Evolutionary conservation across 2,797 vertebrate species (phyloP).

Genomic region (Oryzias sinensis): DNA sequence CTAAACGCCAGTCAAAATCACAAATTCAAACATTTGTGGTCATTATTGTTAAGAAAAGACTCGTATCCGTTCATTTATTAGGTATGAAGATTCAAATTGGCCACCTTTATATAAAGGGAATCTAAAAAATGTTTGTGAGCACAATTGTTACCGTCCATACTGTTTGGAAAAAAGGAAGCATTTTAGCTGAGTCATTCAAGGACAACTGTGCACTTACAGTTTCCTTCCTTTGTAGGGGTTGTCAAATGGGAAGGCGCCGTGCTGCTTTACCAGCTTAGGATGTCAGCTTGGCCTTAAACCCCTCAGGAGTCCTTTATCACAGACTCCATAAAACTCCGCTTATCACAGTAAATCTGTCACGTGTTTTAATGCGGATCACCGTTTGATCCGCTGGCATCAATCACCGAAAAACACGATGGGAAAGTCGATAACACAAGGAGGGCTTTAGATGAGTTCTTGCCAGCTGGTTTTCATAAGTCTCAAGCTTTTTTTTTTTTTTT

Average conservation of each 20-base stretch:
- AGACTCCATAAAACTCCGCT: conserved; percentile 65
- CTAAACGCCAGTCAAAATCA: no score
- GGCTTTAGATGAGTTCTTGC: conserved; percentile 30
- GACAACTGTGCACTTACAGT: conserved; percentile 23
- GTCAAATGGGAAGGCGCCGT: conserved; percentile 21
- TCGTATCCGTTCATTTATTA: no score
- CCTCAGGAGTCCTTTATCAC: conserved; percentile 53
- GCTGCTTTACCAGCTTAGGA: conserved; percentile 29
- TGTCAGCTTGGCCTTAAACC: conserved; percentile 54
- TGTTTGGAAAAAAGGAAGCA: background rate
- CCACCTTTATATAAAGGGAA: no score
- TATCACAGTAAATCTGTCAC: conserved; percentile 67
- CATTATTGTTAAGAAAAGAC: no score
- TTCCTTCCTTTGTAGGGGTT: background rate
- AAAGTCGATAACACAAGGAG: conserved; percentile 35
- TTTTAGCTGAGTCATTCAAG: conserved; percentile 13
- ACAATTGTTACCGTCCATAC: background rate
- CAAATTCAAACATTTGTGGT: no score
- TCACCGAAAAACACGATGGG: conserved; percentile 34
- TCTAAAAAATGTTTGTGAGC: background rate
- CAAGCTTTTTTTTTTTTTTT: conserved; percentile 7
- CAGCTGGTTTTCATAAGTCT: conserved; percentile 9
- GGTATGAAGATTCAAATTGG: no score
- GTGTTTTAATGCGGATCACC: conserved; percentile 49
- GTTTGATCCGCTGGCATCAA: conserved; percentile 49